Base-by-base conservation (phyloP, 2,113 vertebrate species). In the Poicephalus meyeri region DNA sequence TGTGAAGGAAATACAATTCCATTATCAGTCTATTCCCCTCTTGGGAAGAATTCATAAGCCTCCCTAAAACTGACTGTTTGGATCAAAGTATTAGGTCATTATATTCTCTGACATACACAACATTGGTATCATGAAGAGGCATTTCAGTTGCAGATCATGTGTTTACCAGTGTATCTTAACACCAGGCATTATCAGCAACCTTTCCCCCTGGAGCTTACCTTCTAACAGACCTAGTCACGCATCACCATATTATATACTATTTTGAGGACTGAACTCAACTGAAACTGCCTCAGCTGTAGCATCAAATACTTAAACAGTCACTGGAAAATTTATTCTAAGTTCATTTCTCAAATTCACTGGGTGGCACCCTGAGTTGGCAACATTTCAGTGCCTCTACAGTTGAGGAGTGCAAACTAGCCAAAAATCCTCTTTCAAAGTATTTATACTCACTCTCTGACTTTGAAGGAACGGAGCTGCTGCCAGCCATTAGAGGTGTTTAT, bases 61-160 rank as follows among this genome's bases (percentile, higher is more conserved):
- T 96, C 11, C 73, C 53, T 92, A 86, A 83, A 88, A 94, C 0
- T 46, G 53, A 80, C 37, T 83, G 31, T 88, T 88, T 95, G 37
- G 63, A 46, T 88, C 64, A 93, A 71, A 90, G 55, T 56, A 88
- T 70, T 64, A 94, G 47, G 46, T 83, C 35, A 70, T 66, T 64
- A 37, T 92, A 69, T 61, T 77, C 73, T 86, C 85, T 88, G 76
- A 82, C 44, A 52, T 20, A 89, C 53, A 82, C 4, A 70, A 74
- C 80, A 91, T 74, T 83, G 82, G 77, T 79, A 95, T 90, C 69
- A 37, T 61, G 76, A 95, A 90, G 47, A 89, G 31, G 46, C 94
- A 95, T 77, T 87, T 74, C 56, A 88, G n/a, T 68, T 80, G 64
- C 52, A 88, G 56, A 91, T 86, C 90, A 84, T 70, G 35, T 89